These are phyloP conservation scores for Tetragonisca angustula DNA, from an alignment of 2,888 invertebrate species.

Conservation along the genomic window DNA sequence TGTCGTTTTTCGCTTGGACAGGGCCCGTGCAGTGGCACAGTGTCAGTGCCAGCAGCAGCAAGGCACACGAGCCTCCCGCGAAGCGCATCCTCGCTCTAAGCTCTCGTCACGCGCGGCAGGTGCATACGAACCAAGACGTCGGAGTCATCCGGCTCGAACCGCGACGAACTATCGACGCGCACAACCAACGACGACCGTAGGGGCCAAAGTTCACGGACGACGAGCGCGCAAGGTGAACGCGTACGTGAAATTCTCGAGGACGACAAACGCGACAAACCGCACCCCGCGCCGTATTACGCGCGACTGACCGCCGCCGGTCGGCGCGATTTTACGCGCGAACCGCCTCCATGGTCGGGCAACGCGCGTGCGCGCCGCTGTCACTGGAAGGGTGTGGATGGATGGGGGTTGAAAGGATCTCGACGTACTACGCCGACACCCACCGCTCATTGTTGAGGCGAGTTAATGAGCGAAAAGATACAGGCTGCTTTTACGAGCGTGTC, in stretches of 20 bases:
- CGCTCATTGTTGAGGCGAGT: constrained; percentile 69
- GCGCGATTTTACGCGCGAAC: constrained; percentile 72
- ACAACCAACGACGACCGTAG: background rate
- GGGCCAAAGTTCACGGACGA: no score
- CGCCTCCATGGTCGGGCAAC: constrained; percentile 33
- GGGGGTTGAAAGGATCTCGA: constrained; percentile 66
- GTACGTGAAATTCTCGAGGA: background rate
- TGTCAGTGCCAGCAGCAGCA: constrained; percentile 67
- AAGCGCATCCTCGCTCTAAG: constrained; percentile 52
- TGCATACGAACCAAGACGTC: background rate
- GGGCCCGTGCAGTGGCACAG: constrained; percentile 45
- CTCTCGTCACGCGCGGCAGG: constrained; percentile 58
- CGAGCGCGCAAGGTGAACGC: background rate
- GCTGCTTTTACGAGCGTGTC: constrained; percentile 64
- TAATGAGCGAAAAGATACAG: constrained; percentile 69
- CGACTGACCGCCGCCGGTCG: constrained; percentile 64
- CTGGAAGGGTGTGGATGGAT: constrained; percentile 68
- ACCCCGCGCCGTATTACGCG: constrained; percentile 68
- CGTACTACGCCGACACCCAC: constrained; percentile 71
- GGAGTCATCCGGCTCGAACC: background rate
- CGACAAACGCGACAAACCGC: constrained; percentile 53
- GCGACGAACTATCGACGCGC: background rate
- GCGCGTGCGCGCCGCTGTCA: constrained; percentile 55
- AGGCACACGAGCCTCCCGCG: constrained; percentile 57
- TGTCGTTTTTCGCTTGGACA: constrained; percentile 75